Base-by-base conservation (phyloP, 2,113 vertebrate genomes). In the Ia io region DNA sequence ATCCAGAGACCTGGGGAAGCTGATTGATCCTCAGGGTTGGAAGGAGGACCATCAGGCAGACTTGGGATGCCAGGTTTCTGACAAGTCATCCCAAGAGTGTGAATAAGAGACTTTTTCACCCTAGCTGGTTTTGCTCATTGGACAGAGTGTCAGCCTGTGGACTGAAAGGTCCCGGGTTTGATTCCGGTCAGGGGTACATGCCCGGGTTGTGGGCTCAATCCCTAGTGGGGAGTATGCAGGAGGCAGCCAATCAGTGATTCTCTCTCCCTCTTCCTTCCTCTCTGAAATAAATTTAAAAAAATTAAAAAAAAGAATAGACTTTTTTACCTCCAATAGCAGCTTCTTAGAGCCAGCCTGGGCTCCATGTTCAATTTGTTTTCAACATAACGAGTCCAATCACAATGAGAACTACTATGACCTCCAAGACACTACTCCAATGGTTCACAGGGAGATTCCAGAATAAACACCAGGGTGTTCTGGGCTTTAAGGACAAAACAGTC, bases 1-100 rank as follows among this genome's bases (percentile, higher is more conserved):
- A 7, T 40, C 28, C n/a, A 32, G 35, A 10, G 49, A 9, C 32
- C 47, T 32, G 35, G 82, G 47, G n/a, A 77, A 76, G 51, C 17
- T 11, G 44, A 9, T 6, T 1, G 8, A 56, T 47, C 9, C 11
- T 17, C 5, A 0, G 44, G 2, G 1, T 4, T 61, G 20, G 17
- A 9, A 20, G 40, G 12, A 77, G 20, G 32, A 14, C 16, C 14
- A 25, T 9, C 10, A 25, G 44, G 32, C 12, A 28, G 35, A 84
- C 22, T 51, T 78, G 40, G 42, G 30, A 49, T 23, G 7, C 40
- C 8, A 40, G 32, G 32, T 20, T 35, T 61, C 47, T 59, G 53
- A 76, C 37, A 67, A 61, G 30, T n/a, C 70, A 37, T 18, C 61
- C 23, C 74, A 80, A 11, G 56, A 90, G 12, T 23, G 35, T 80